Evolutionary conservation across 2,888 invertebrate genomes (phyloP).

Genomic region (Sceliomorpha sp.): DNA sequence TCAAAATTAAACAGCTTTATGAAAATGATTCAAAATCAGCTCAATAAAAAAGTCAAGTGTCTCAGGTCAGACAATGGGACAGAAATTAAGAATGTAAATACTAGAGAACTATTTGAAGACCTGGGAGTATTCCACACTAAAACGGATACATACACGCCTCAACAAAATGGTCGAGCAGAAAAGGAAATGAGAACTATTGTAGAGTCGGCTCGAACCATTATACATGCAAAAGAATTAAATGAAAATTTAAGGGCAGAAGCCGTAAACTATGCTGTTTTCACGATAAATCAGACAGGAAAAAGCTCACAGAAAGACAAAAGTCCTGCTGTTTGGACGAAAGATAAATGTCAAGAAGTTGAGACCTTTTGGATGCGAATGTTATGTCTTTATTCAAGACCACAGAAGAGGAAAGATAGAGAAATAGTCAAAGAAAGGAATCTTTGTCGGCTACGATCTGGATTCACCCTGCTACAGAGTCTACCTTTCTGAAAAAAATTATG

Average conservation of each 20-base stretch:
- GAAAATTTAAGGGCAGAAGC: slow-evolving; percentile 60
- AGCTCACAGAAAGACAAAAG: slow-evolving; percentile 29
- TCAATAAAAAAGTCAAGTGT: slow-evolving; percentile 57
- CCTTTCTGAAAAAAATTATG: slow-evolving; percentile 37
- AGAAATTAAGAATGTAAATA: slow-evolving; percentile 61
- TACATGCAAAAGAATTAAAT: slow-evolving; percentile 51
- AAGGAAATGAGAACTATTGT: slow-evolving; percentile 69
- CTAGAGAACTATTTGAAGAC: slow-evolving; percentile 65
- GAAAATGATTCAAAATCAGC: slow-evolving; percentile 65
- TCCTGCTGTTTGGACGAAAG: slow-evolving; percentile 34
- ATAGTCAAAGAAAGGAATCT: slow-evolving; percentile 58
- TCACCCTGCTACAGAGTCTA: slow-evolving; percentile 54
- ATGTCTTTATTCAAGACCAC: slow-evolving; percentile 49
- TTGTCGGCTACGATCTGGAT: slow-evolving; percentile 62
- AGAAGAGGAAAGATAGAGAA: slow-evolving; percentile 51
- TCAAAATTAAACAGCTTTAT: slow-evolving; percentile 54
- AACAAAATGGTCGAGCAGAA: slow-evolving; percentile 69
- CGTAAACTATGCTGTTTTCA: slow-evolving; percentile 56
- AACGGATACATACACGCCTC: no score
- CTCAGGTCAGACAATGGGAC: slow-evolving; percentile 63
- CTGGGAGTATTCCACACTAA: slow-evolving; percentile 52
- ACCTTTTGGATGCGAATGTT: slow-evolving; percentile 57
- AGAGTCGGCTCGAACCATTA: slow-evolving; percentile 62
- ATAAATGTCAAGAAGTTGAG: slow-evolving; percentile 23
- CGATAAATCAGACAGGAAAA: slow-evolving; percentile 40